Evolutionary conservation across 2,113 vertebrate species (phyloP).

Genomic region (Hyperopisus bebe): DNA sequence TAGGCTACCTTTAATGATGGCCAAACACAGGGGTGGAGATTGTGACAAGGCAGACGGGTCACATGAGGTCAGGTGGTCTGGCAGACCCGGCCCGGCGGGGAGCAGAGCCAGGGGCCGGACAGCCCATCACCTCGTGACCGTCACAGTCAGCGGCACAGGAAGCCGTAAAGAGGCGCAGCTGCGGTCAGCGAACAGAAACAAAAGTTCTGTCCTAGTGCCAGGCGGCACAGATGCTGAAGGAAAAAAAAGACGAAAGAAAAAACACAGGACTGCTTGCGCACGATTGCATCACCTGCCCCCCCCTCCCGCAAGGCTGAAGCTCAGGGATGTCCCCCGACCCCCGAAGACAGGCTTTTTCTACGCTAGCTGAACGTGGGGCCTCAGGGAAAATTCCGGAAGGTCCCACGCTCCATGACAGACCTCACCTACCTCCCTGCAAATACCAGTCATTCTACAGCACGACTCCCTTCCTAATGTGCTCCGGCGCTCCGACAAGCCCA

Average conservation of each 20-base stretch:
- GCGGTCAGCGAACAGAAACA: neutral
- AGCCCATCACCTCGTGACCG: neutral
- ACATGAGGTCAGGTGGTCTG: neutral
- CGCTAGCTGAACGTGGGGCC: neutral
- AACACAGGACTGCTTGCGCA: neutral
- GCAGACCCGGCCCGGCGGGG: neutral
- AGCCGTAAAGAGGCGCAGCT: neutral
- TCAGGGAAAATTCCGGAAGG: neutral
- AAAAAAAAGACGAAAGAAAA: neutral
- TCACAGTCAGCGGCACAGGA: neutral
- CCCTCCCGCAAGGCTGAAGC: neutral
- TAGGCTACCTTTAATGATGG: too few relatives aligned
- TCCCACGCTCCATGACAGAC: neutral
- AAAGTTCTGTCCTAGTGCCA: neutral
- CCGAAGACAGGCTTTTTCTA: neutral
- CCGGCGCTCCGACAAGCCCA: constrained; percentile 49
- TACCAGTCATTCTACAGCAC: constrained; percentile 56
- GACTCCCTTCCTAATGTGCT: constrained; percentile 37
- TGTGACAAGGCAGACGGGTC: neutral
- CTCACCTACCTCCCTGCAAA: constrained; percentile 48
- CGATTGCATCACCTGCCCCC: neutral
- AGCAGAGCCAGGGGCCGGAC: neutral
- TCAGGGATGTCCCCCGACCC: neutral
- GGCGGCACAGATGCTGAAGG: neutral
- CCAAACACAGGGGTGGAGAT: neutral